Evolutionary conservation across 2,888 invertebrate genomes (phyloP).

Genomic region (Heliconius erato): DNA sequence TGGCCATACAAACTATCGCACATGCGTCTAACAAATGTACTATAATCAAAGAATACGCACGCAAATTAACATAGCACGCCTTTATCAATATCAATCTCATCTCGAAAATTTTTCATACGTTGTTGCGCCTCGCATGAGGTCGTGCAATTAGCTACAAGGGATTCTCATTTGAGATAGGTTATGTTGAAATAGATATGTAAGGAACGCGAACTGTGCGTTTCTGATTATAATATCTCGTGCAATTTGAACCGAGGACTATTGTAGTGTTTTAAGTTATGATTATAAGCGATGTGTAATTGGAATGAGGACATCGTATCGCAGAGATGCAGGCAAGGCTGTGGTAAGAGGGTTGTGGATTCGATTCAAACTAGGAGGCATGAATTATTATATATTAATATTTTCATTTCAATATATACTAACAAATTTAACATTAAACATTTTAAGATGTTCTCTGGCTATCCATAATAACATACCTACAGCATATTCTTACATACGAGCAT

Average conservation of each 20-base stretch:
- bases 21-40: not conserved
- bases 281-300: too few species aligned
- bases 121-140: conserved; percentile 25
- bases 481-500: too few species aligned
- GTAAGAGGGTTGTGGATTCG: too few species aligned
- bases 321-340: too few species aligned
- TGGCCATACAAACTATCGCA: not conserved
- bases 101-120: conserved; percentile 18
- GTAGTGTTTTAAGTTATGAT: not conserved
- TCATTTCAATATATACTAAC: too few species aligned
- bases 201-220: not conserved
- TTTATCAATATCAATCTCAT: conserved; percentile 27
- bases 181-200: not conserved
- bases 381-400: too few species aligned
- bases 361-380: too few species aligned
- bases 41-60: conserved; percentile 17
- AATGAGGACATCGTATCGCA: too few species aligned
- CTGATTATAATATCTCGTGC: not conserved
- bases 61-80: conserved; percentile 22
- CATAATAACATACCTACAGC: too few species aligned
- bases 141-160: conserved; percentile 18
- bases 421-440: too few species aligned
- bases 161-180: not conserved
- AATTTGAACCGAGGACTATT: not conserved
- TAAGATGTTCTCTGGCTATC: too few species aligned